Conservation (phyloP, 2,797 vertebrate species). For the Odontamblyopus rebecca region DNA sequence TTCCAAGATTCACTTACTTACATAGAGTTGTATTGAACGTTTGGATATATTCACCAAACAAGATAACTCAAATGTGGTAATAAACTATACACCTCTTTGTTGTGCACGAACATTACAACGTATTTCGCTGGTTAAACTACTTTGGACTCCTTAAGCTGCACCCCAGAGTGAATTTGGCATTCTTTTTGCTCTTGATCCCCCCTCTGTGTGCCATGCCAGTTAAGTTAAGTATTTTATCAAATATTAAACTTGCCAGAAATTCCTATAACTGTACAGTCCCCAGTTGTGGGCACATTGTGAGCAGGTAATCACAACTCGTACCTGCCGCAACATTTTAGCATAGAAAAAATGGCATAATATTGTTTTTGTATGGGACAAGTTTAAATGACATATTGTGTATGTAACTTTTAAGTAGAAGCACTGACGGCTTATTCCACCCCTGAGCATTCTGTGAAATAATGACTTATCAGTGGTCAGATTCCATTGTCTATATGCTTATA, state of each 20-base stretch:
- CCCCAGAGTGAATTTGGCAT: not conserved
- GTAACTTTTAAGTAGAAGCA: not conserved
- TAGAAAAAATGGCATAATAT: not conserved
- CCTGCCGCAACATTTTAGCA: not conserved
- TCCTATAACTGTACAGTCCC: too few relatives aligned
- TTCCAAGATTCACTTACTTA: constrained; percentile 1
- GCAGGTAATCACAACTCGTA: not conserved
- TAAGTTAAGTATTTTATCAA: not conserved
- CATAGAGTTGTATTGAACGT: not conserved
- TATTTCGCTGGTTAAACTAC: not conserved
- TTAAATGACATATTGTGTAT: not conserved
- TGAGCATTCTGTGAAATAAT: not conserved
- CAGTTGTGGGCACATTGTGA: not conserved
- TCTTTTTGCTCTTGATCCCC: not conserved
- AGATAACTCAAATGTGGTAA: not conserved
- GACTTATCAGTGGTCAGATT: not conserved
- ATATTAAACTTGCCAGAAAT: too few relatives aligned
- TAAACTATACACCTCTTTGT: not conserved
- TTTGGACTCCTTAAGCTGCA: not conserved
- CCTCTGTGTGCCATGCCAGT: not conserved
- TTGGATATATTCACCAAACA: not conserved
- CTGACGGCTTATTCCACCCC: not conserved
- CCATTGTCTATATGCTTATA: constrained; percentile 26
- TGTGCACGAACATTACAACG: not conserved
- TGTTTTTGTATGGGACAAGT: not conserved